These are phyloP conservation scores for Tinamus major DNA, from an alignment of 2,797 vertebrate species.

Conservation along the genomic window DNA sequence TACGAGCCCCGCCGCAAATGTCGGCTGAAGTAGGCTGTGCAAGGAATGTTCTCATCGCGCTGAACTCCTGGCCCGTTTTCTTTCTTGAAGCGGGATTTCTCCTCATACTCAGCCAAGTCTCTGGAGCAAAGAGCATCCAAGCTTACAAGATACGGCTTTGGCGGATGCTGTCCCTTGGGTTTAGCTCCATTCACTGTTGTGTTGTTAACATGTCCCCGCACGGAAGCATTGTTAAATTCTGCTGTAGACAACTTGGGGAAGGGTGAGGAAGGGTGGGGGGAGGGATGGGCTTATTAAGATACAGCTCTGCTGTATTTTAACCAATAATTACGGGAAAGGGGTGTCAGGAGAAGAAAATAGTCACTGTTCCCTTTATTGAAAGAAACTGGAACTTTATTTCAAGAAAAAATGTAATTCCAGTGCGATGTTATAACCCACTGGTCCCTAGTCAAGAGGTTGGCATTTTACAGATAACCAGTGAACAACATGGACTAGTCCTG, in stretches of 20 bases:
- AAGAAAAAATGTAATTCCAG: slow-evolving; percentile 35
- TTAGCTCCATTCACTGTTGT: slow-evolving; percentile 7
- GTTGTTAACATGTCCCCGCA: neutral
- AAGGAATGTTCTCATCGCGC: neutral
- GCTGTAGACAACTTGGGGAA: slow-evolving; percentile 55
- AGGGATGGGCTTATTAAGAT: slow-evolving; percentile 71
- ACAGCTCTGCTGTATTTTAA: slow-evolving; percentile 80
- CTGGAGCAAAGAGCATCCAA: slow-evolving; percentile 42
- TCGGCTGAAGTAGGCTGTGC: neutral
- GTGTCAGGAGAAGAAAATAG: slow-evolving; percentile 76
- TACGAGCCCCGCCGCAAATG: rapidly evolving
- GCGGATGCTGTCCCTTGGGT: slow-evolving; percentile 1
- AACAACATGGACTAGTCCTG: slow-evolving; percentile 69
- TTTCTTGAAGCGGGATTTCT: neutral
- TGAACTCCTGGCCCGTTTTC: neutral
- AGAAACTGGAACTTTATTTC: slow-evolving; percentile 71
- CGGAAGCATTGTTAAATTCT: slow-evolving; percentile 79
- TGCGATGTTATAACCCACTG: slow-evolving; percentile 33
- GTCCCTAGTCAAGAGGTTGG: slow-evolving; percentile 71
- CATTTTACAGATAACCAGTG: slow-evolving; percentile 73
- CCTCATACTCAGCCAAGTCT: slow-evolving; percentile 25
- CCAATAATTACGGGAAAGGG: slow-evolving; percentile 75
- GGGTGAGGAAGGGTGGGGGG: slow-evolving; percentile 22
- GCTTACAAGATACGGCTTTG: slow-evolving; percentile 22
- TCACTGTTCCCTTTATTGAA: slow-evolving; percentile 79